Conservation (phyloP, 2,888 invertebrate genomes). For the Opisthograptis luteolata region DNA sequence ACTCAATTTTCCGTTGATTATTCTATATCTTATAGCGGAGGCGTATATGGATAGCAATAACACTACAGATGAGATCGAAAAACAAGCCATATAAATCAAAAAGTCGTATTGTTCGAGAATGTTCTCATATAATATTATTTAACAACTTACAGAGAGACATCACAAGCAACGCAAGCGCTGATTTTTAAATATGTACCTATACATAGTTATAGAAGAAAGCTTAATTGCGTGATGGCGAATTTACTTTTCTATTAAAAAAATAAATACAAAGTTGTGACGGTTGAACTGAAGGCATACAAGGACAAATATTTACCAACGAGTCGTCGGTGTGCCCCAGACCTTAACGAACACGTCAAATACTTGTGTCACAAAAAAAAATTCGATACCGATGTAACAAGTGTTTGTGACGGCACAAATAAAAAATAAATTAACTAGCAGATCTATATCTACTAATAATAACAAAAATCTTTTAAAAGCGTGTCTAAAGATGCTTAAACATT, state of each 20-base stretch:
- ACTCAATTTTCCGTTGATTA: too few relatives aligned
- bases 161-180: slow-evolving; percentile 57
- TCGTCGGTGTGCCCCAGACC: slow-evolving; percentile 11
- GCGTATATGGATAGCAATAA: too few relatives aligned
- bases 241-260: slow-evolving; percentile 33
- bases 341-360: slow-evolving; percentile 28
- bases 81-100: slow-evolving; percentile 48
- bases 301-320: too few relatives aligned
- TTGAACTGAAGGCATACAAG: slow-evolving; percentile 31
- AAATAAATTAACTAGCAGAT: slow-evolving; percentile 77
- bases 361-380: slow-evolving; percentile 14
- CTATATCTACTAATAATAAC: slow-evolving; percentile 50
- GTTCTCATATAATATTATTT: slow-evolving; percentile 67
- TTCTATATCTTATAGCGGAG: too few relatives aligned
- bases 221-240: slow-evolving; percentile 19
- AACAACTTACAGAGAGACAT: slow-evolving; percentile 73
- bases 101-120: slow-evolving; percentile 59
- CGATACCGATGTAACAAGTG: slow-evolving; percentile 9
- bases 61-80: too few relatives aligned
- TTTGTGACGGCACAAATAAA: slow-evolving; percentile 35
- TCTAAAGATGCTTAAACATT: slow-evolving; percentile 45
- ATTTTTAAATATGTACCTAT: slow-evolving; percentile 36
- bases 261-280: slow-evolving; percentile 39
- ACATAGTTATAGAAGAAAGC: slow-evolving; percentile 16
- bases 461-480: slow-evolving; percentile 44